Evolutionary conservation across 92 coral and sea anemone genomes (phyloP), one percentile per base, ranked within the genome.

Genomic region (Palythoa caribaeorum): DNA sequence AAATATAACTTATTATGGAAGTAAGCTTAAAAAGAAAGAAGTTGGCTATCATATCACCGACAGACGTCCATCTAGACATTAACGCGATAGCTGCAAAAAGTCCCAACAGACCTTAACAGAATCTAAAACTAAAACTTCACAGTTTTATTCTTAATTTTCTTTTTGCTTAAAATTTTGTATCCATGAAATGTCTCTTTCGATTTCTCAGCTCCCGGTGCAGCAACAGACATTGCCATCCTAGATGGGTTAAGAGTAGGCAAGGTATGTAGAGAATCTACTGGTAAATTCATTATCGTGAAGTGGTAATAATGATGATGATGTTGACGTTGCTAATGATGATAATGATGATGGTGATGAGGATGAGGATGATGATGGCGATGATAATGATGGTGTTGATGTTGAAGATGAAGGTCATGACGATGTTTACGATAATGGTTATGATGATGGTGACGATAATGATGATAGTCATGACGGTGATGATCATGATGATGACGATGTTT

Each of bases 191-290:
- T 16, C 37, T 50, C 3, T 54, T 38, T 36, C n/a, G 20, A 35
- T n/a, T 66, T 35, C 47, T 20, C 47, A 66, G 76, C 21, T 12
- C 47, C 75, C 1, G 76, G 60, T 40, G 86, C 84, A 9, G 88
- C 93, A 19, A 91, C 96, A 5, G 98, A 94, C 28, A 78, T 87
- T 17, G 77, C 91, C 74, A 66, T 94, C 63, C 73, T 93, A 50
- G 98, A 94, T 38, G 98, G 98, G 63, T 77, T 94, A 19, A 93
- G 89, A 89, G 96, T 93, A 35, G 98, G 98, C 84, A 94, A 94
- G 93, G 98, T 93, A 68, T 17, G 86, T 28, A 17, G 62, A 5
- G 14, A 1, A 50, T 53, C 60, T 50, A 38, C 20, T n/a, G 37
- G 37, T 16, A 63, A 63, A 16, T 16, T 5, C 1, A 5, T 15